phyloP scores from a whole-genome alignment of 2,113 vertebrate genomes.

The Eonycteris spelaea region DNA sequence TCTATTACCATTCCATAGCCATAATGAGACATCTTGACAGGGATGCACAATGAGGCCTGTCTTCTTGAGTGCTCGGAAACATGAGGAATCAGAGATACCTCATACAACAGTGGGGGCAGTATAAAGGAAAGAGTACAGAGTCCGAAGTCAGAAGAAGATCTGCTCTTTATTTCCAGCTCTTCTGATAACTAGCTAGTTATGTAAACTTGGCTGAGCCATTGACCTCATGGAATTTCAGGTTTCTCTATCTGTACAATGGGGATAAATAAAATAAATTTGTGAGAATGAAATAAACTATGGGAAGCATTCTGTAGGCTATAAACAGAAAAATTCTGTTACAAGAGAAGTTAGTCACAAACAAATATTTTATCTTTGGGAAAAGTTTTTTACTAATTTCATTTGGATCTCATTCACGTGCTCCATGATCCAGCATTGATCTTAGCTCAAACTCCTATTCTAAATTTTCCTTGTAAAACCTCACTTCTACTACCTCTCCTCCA shows the following conservation, averaged over 20 bases:
- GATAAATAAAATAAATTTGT: not conserved
- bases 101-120: rapidly evolving
- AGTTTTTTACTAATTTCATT: not conserved
- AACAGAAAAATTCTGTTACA: not conserved
- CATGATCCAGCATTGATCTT: not conserved
- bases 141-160: not conserved
- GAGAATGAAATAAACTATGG: not conserved
- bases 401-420: not conserved
- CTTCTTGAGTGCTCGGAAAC: not conserved
- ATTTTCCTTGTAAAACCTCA: not conserved
- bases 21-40: not conserved
- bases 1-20: not conserved
- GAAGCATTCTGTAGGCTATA: not conserved
- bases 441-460: not conserved
- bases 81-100: not conserved
- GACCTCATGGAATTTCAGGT: not conserved
- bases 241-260: not conserved
- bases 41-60: not conserved
- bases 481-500: not conserved
- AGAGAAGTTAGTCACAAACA: not conserved
- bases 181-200: not conserved
- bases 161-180: not conserved
- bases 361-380: not conserved
- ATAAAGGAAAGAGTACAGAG: not conserved
- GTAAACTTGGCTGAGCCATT: not conserved